Percentiles rank a stretch among this genome's conserved stretches.
These are phyloP conservation scores for Dynastes grantii DNA, from an alignment of 2,888 invertebrate genomes.

Conservation along the genomic window DNA sequence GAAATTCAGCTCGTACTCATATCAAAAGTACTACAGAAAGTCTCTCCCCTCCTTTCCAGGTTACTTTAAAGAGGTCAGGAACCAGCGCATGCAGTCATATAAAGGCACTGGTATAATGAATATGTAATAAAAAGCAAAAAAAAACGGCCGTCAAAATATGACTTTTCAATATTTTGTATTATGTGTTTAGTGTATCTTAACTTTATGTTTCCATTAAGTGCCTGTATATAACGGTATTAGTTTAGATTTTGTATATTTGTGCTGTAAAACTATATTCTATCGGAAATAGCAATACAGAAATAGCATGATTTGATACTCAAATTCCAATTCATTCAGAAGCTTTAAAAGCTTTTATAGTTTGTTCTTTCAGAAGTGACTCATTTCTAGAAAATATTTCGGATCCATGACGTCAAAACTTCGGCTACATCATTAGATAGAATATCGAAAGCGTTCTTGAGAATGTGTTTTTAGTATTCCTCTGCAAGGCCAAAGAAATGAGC, in stretches of 20 bases:
- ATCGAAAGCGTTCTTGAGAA: no score
- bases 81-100: slow-evolving; percentile 5
- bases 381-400: no score
- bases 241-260: neutral
- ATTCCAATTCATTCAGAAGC: neutral
- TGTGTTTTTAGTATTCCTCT: no score
- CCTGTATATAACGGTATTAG: slow-evolving; percentile 3
- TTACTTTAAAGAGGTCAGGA: neutral
- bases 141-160: neutral
- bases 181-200: neutral
- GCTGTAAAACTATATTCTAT: slow-evolving; percentile 8
- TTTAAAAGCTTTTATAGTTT: neutral
- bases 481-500: no score
- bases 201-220: neutral
- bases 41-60: neutral
- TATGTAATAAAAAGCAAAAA: neutral
- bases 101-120: slow-evolving; percentile 7
- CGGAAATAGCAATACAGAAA: neutral
- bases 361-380: no score
- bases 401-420: no score
- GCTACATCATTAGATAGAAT: no score
- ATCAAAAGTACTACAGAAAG: neutral
- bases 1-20: slow-evolving; percentile 21
- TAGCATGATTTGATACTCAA: neutral
- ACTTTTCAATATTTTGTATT: neutral